Base-by-base conservation (phyloP, 2,113 vertebrate genomes). In the Protobothrops mucrosquamatus region DNA sequence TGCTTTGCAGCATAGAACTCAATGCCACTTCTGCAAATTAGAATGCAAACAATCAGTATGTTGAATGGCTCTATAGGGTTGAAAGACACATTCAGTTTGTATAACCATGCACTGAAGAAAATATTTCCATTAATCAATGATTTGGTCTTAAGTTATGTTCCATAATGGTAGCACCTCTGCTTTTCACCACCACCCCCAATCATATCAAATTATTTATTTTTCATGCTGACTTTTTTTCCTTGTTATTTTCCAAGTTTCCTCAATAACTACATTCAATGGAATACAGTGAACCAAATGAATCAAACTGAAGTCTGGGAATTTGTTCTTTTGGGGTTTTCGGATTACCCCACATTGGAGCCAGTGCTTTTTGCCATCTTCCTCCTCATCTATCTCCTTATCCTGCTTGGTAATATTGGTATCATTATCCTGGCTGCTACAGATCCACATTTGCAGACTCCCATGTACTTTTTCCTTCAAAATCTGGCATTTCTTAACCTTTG, bases 401-500 rank as follows among this genome's bases (percentile, higher is more conserved):
- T 96, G 20, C 54, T 95, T 87, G 94, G 93, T 22, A 96, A 95
- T 86, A 86, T 24, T 6, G 52, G 95, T 9, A 94, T 96, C 61
- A 88, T 89, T 88, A 26, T 92, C 52, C 51, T 89, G 48, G 56
- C 89, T 64, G 87, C 85, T 29, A 9, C 7, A 34, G 94, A 95
- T 87, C 85, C 91, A 11, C 15, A 34, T 34, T 93, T 95, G 85
- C 93, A 94, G 24, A 95, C 34, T 0, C 94, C 95, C 5, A 94
- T 95, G 95, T 96, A 96, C 85, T 94, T 95, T 94, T 95, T 96
- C 18, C 96, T 96, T 24, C 93, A 91, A 9, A 95, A 96, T 11
- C 89, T 97, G 89, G 95, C 96, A 5, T 95, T 94, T 92, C 92
- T 96, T 93, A 96, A 96, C 52, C 4, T 94, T n/a, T 97, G 94